Conservation (phyloP, 2,888 invertebrate species). For the Thecophora atra region DNA sequence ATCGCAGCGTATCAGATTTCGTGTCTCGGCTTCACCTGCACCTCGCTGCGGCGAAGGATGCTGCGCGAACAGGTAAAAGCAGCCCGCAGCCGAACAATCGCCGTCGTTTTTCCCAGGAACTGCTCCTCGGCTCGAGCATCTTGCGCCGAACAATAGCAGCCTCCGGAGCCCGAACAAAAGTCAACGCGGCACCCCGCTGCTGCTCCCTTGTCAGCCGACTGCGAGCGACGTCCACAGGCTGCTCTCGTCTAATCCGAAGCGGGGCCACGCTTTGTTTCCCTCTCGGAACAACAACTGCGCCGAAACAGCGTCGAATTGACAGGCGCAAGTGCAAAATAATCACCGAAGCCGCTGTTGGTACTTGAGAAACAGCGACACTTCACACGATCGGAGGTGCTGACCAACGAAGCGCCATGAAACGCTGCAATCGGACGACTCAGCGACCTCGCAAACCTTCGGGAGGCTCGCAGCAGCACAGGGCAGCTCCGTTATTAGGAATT, state of each 20-base stretch:
- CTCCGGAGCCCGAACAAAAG: slow-evolving; percentile 29
- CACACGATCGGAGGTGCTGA: slow-evolving; percentile 8
- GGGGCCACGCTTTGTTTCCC: slow-evolving; percentile 40
- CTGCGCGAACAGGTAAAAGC: background rate
- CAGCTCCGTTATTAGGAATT: too few species aligned
- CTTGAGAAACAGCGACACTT: slow-evolving; percentile 34
- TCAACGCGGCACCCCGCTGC: slow-evolving; percentile 31
- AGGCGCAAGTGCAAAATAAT: slow-evolving; percentile 25
- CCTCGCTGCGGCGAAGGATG: background rate
- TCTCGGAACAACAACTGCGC: slow-evolving; percentile 5
- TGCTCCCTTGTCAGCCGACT: slow-evolving; percentile 40
- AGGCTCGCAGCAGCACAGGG: too few species aligned
- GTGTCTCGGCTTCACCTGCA: slow-evolving; percentile 2
- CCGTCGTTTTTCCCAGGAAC: slow-evolving; percentile 26
- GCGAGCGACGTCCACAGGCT: slow-evolving; percentile 48
- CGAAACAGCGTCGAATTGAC: slow-evolving; percentile 48
- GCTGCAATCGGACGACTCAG: too few species aligned
- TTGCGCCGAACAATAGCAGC: slow-evolving; percentile 27
- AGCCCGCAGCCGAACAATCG: slow-evolving; percentile 21
- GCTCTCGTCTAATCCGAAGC: slow-evolving; percentile 6
- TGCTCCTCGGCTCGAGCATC: slow-evolving; percentile 22
- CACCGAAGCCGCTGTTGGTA: background rate
- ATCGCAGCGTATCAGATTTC: slow-evolving; percentile 32
- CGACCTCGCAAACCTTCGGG: too few species aligned
- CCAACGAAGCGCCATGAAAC: slow-evolving; percentile 21